phyloP scores from a whole-genome alignment of 1,140 invertebrate species.

The Hycleus phaleratus region DNA sequence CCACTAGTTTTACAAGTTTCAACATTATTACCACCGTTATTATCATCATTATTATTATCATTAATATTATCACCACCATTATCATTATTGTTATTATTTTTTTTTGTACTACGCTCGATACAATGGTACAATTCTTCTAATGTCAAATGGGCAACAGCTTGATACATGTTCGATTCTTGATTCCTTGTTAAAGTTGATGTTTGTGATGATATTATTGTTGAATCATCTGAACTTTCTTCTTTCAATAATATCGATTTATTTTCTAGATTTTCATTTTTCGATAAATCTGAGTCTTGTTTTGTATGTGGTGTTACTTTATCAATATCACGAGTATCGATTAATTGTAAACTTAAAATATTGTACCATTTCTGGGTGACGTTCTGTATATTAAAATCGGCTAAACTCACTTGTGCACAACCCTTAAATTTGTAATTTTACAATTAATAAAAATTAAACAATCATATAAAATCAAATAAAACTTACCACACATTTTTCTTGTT shows the following conservation, averaged over 20 bases:
- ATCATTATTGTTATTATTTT: constrained; percentile 50
- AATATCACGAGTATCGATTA: constrained; percentile 54
- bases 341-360: constrained; percentile 84
- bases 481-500: constrained; percentile 77
- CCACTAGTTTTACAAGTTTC: constrained; percentile 36
- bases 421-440: constrained; percentile 42
- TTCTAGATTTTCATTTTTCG: constrained; percentile 28
- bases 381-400: constrained; percentile 87
- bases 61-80: constrained; percentile 49
- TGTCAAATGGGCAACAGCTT: constrained; percentile 50
- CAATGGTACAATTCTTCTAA: constrained; percentile 52
- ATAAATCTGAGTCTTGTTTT: constrained; percentile 33
- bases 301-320: constrained; percentile 14
- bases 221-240: constrained; percentile 94
- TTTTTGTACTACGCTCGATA: constrained; percentile 40
- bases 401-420: constrained; percentile 91
- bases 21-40: constrained; percentile 49
- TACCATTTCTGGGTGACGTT: constrained; percentile 83
- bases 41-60: constrained; percentile 52
- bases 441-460: not conserved
- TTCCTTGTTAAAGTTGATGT: constrained; percentile 92
- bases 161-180: constrained; percentile 55
- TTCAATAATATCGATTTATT: constrained; percentile 38
- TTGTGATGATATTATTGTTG: constrained; percentile 91
- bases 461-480: constrained; percentile 35